These are phyloP conservation scores for Tachina grossa DNA, from an alignment of 2,888 invertebrate species.

Conservation along the genomic window DNA sequence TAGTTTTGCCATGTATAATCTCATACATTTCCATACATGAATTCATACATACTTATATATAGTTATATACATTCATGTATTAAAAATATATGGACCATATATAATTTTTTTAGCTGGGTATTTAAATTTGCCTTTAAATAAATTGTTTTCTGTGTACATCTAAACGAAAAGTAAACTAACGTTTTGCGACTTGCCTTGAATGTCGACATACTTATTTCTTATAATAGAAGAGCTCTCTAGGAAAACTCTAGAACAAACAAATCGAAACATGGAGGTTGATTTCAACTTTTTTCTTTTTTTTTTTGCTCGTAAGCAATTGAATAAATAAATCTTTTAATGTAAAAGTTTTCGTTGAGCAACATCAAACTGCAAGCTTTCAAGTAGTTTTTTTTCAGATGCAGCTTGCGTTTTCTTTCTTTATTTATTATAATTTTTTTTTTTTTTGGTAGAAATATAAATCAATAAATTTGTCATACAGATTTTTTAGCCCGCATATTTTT, in stretches of 20 bases:
- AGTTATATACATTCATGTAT: too few relatives aligned
- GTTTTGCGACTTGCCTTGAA: constrained; percentile 6
- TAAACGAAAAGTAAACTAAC: background rate
- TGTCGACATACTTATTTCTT: background rate
- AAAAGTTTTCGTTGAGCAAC: constrained; percentile 39
- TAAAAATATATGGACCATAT: too few relatives aligned
- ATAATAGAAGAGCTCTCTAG: constrained; percentile 22
- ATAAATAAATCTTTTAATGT: constrained; percentile 56
- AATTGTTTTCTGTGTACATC: background rate
- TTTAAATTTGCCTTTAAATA: too few relatives aligned
- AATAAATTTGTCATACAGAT: constrained; percentile 52
- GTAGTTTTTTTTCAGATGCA: constrained; percentile 23
- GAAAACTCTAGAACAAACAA: constrained; percentile 20
- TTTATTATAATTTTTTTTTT: background rate
- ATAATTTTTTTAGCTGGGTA: too few relatives aligned
- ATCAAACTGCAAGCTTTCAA: constrained; percentile 18
- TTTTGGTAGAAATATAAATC: constrained; percentile 38
- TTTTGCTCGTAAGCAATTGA: constrained; percentile 11
- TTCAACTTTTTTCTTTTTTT: constrained; percentile 1
- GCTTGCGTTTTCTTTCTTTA: background rate
- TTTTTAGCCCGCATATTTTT: constrained; percentile 33
- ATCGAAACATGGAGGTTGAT: constrained; percentile 10
- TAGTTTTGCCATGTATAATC: too few relatives aligned
- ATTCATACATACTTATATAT: too few relatives aligned
- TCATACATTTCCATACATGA: too few relatives aligned